These are phyloP conservation scores for Cisticola juncidis DNA, from an alignment of 2,113 vertebrate species.

Conservation along the genomic window DNA sequence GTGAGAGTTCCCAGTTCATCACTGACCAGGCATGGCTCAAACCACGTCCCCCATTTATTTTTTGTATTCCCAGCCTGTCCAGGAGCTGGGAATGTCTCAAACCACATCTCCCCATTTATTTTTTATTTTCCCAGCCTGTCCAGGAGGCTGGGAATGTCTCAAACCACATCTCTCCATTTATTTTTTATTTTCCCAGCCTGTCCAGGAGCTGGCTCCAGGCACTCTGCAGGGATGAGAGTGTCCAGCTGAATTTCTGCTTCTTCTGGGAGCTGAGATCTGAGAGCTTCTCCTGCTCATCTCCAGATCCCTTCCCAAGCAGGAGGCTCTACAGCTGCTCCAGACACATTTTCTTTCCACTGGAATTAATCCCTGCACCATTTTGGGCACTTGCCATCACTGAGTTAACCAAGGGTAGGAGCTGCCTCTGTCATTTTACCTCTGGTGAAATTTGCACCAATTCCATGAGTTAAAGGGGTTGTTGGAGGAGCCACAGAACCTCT, in stretches of 20 bases:
- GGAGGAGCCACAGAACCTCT: not conserved
- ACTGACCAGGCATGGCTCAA: not conserved
- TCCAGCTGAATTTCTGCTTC: not conserved
- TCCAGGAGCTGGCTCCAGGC: not conserved
- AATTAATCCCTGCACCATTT: not conserved
- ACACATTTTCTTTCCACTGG: not conserved
- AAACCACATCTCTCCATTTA: not conserved
- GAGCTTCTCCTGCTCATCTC: not conserved
- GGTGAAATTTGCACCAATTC: not conserved
- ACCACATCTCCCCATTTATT: not conserved
- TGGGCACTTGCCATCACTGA: not conserved
- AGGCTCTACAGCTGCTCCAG: not conserved
- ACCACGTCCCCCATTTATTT: not conserved
- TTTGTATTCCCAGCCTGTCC: not conserved
- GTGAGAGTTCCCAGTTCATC: not conserved
- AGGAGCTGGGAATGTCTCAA: too few species aligned
- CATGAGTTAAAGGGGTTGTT: not conserved
- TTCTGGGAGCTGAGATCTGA: not conserved
- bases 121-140: not conserved
- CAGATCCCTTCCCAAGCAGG: not conserved
- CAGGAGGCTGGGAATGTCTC: too few species aligned
- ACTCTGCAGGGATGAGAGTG: not conserved
- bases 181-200: not conserved
- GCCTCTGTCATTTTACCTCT: not conserved
- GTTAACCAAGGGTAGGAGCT: not conserved